phyloP scores from a whole-genome alignment of 2,113 vertebrate species.

The Pseudopodoces humilis region DNA sequence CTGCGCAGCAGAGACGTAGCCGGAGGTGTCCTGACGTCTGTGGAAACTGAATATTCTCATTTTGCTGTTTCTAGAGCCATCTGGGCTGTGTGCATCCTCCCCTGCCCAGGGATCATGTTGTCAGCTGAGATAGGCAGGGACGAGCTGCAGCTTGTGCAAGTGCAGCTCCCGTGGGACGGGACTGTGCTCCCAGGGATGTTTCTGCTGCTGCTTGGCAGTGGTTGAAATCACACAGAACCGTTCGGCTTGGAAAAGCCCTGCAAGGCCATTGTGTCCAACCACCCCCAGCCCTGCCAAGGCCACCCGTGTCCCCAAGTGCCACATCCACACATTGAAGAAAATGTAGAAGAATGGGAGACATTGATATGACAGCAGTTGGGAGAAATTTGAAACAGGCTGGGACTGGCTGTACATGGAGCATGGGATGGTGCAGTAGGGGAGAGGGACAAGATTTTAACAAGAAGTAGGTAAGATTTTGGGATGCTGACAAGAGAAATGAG shows the following conservation, averaged over 20 bases:
- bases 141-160: not conserved
- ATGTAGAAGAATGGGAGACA: not conserved
- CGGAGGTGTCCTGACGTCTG: not conserved
- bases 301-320: not conserved
- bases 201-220: not conserved
- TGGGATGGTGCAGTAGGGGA: not conserved
- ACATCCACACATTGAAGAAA: accelerated
- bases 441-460: not conserved
- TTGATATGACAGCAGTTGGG: not conserved
- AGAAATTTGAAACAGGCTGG: not conserved
- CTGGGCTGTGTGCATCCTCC: not conserved
- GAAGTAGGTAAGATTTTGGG: not conserved
- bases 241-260: not conserved
- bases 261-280: accelerated
- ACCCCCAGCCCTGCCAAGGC: not conserved
- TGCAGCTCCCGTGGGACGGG: not conserved
- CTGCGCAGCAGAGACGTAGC: not conserved
- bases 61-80: not conserved
- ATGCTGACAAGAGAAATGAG: not conserved
- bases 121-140: not conserved
- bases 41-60: not conserved
- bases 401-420: not conserved
- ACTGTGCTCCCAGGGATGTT: not conserved
- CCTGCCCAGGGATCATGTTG: not conserved
- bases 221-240: accelerated